Evolutionary conservation across 2,888 invertebrate genomes (phyloP).

Genomic region (Tetheella fluctuosa): DNA sequence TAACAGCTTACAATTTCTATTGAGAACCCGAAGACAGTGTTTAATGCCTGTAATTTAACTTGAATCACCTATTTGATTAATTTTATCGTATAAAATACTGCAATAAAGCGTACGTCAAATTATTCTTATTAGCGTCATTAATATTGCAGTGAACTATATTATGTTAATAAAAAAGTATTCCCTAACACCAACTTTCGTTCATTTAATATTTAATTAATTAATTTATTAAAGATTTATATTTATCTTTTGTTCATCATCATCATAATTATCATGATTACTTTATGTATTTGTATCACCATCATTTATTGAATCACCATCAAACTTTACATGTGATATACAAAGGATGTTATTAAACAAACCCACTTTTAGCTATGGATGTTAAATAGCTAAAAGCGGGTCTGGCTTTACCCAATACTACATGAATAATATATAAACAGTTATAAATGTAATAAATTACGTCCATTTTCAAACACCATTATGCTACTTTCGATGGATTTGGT

Average conservation of each 20-base stretch:
- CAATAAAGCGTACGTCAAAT: background rate
- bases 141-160: too few relatives aligned
- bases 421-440: background rate
- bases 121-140: background rate
- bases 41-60: constrained; percentile 1
- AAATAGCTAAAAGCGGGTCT: background rate
- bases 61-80: background rate
- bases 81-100: background rate
- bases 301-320: too few relatives aligned
- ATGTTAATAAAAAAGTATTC: too few relatives aligned
- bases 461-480: background rate
- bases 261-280: too few relatives aligned
- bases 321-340: too few relatives aligned
- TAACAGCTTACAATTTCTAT: constrained; percentile 6
- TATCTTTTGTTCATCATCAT: too few relatives aligned
- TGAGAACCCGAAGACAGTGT: background rate
- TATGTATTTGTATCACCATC: too few relatives aligned
- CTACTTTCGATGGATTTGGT: background rate
- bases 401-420: background rate
- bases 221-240: too few relatives aligned
- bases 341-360: too few relatives aligned
- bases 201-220: too few relatives aligned
- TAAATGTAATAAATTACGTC: background rate
- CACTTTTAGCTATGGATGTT: too few relatives aligned
- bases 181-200: too few relatives aligned